These are phyloP conservation scores for Apamea crenata DNA, from an alignment of 2,888 invertebrate genomes.

Conservation along the genomic window DNA sequence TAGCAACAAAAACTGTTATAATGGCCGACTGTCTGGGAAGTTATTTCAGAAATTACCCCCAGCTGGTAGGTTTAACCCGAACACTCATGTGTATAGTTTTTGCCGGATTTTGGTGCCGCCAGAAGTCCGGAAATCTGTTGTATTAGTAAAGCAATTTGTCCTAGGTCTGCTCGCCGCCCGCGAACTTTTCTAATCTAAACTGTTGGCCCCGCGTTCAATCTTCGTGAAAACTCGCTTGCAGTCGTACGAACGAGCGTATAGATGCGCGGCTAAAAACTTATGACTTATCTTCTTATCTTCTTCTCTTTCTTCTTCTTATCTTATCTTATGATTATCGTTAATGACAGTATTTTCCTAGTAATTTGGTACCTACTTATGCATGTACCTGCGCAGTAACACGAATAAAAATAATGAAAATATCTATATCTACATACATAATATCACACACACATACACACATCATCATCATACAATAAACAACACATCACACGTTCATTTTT, in stretches of 20 bases:
- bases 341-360: background rate
- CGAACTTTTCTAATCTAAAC: slow-evolving; percentile 90
- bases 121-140: slow-evolving; percentile 84
- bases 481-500: too few relatives aligned
- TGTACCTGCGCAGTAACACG: background rate
- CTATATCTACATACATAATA: background rate
- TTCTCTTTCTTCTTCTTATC: too few relatives aligned
- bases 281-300: too few relatives aligned
- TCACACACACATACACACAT: too few relatives aligned
- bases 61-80: slow-evolving; percentile 51
- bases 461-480: too few relatives aligned
- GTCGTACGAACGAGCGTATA: slow-evolving; percentile 56
- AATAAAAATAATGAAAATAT: background rate
- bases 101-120: slow-evolving; percentile 75
- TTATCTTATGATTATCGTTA: too few relatives aligned
- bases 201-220: slow-evolving; percentile 83
- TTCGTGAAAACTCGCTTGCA: slow-evolving; percentile 77
- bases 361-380: too few relatives aligned
- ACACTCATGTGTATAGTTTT: slow-evolving; percentile 75
- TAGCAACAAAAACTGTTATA: slow-evolving; percentile 59
- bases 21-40: slow-evolving; percentile 53
- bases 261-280: slow-evolving; percentile 28
- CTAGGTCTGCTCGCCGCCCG: slow-evolving; percentile 75
- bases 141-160: slow-evolving; percentile 89
- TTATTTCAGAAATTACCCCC: slow-evolving; percentile 63